Evolutionary conservation across 2,797 vertebrate species (phyloP), one percentile per base, ranked within the genome.

Genomic region (Pteronotus mesoamericanus): DNA sequence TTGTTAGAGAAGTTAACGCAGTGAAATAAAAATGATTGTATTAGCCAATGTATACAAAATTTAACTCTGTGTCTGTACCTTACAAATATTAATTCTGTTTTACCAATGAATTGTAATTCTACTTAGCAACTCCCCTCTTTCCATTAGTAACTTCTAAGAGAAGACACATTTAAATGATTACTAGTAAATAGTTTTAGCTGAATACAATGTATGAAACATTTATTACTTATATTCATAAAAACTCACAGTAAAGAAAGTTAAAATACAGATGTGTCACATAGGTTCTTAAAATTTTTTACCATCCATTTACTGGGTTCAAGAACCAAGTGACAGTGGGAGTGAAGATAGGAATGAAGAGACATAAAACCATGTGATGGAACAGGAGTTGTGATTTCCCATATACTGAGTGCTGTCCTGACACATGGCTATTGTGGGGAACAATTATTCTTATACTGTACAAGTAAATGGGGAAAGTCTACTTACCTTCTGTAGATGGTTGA

Each of bases 1-100:
- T 75, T 84, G 74, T 95, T 96, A 77, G 88, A 94, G 87, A 98
- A 96, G 59, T 39, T 22, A 96, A 87, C 77, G 96, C 82, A 96
- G 14, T 72, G 44, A 97, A 93, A 66, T 83, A 96, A 42, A 97
- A 97, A 59, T 85, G 42, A 90, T 95, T 86, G 16, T 44, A 86
- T 74, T 48, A 71, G 15, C 87, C 37, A 61, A 39, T 77, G 32
- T 93, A 42, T 61, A 69, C 53, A 10, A 94, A 94, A 86, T 42
- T 64, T 91, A 95, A 88, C n/a, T 78, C 46, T 93, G 61, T 59
- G 44, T 87, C 82, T 86, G 57, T 19, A 87, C 26, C 68, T 94
- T 92, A 18, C 69, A 95, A 91, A 89, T 72, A 39, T 74, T 44
- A 69, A 85, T 87, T 91, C 34, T 96, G 39, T 74, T 92, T 94